These are phyloP conservation scores for Falco columbarius DNA, from an alignment of 2,797 vertebrate genomes.

Conservation along the genomic window DNA sequence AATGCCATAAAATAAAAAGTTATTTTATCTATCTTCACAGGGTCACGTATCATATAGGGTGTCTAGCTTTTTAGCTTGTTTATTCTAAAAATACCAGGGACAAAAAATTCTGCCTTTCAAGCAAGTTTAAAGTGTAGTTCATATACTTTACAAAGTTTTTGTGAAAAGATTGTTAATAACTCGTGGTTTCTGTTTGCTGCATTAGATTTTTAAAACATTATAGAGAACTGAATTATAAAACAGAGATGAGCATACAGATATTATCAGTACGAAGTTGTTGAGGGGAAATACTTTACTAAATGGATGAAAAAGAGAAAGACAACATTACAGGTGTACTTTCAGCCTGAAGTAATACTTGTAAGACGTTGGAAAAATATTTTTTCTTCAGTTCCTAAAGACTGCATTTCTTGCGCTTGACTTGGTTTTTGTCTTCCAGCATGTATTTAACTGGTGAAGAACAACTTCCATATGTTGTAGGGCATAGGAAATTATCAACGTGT, in stretches of 20 bases:
- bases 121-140: neutral
- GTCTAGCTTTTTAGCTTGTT: slow-evolving; percentile 47
- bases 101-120: slow-evolving; percentile 19
- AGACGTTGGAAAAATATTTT: neutral
- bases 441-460: neutral
- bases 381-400: neutral
- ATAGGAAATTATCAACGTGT: neutral
- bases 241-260: neutral
- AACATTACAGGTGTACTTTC: neutral
- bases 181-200: neutral
- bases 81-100: slow-evolving; percentile 57
- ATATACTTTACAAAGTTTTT: neutral
- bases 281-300: neutral
- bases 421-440: neutral
- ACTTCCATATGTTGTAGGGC: neutral
- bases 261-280: neutral
- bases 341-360: neutral
- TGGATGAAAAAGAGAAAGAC: neutral
- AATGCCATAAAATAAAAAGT: slow-evolving; percentile 85
- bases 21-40: slow-evolving; percentile 82
- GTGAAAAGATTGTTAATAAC: neutral
- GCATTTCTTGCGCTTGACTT: neutral
- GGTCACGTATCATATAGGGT: slow-evolving; percentile 68
- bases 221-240: neutral
- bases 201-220: neutral